A percentile compares a stretch with the other conserved stretches of the same genome.
Conservation (phyloP, 2,113 vertebrate genomes). For the Apodemus sylvaticus region DNA sequence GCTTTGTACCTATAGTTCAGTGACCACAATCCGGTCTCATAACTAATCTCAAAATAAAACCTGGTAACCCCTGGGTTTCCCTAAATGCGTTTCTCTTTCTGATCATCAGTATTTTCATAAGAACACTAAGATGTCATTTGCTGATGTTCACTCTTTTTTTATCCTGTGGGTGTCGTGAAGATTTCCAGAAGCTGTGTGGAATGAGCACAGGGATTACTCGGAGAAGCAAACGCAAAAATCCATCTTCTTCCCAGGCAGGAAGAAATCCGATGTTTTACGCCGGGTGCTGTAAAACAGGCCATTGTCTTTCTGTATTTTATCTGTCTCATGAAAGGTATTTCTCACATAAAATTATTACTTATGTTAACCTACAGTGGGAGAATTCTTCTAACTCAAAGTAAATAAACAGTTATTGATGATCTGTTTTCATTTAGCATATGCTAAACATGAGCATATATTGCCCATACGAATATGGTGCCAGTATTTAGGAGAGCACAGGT, state of each 20-base stretch:
- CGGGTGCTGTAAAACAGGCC: background rate
- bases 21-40: background rate
- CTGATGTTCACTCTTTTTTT: background rate
- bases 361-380: background rate
- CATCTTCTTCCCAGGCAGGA: background rate
- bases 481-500: background rate
- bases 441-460: background rate
- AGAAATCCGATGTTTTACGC: conserved; percentile 14
- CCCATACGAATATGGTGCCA: background rate
- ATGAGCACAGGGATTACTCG: background rate
- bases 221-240: background rate
- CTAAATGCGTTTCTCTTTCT: background rate
- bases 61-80: background rate
- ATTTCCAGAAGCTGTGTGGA: background rate
- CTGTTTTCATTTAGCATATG: conserved; percentile 29
- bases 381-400: conserved; percentile 6
- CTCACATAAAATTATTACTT: conserved; percentile 1
- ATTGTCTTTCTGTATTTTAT: background rate
- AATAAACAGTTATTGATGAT: background rate
- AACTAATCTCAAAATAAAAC: background rate
- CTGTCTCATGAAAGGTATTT: background rate
- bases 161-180: background rate
- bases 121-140: background rate
- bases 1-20: background rate
- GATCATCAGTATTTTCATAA: conserved; percentile 3